Evolutionary conservation across 2,888 invertebrate species (phyloP), one percentile per base, ranked within the genome.

Genomic region (Bembecia ichneumoniformis): DNA sequence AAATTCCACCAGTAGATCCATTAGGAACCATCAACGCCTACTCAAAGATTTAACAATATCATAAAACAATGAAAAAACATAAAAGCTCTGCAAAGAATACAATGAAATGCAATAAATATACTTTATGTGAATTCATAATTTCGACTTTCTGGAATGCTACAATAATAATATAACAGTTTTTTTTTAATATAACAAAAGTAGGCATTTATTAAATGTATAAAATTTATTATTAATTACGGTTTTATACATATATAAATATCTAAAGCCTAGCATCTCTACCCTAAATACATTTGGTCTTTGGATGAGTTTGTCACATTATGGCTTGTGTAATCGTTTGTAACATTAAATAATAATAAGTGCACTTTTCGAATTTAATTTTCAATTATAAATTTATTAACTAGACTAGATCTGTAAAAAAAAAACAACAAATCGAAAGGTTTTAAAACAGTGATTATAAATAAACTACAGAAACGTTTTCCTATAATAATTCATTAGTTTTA

Each of bases 231-330:
- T 66, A 71, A 28, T 28, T 28, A 28, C 28, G 28, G 28, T 9
- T 28, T 28, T 28, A 28, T 2, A 28, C 74, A 74, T 76, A 59
- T 55, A 74, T 74, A 64, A 73, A 72, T 74, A 72, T 69, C 80
- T 82, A 84, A 67, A 74, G 65, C 68, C 81, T 86, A 86, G 78
- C 77, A 66, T 78, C 59, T 70, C 71, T 83, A 82, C 68, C 71
- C 80, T 84, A 83, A 76, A 76, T 75, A 82, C 78, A 82, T 82
- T 84, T 86, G 86, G 86, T 87, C 86, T 87, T 86, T 84, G 83
- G 84, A 81, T 84, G 84, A 83, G 82, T 83, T 74, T 82, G 79
- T 83, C 74, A 82, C 77, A 68, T 75, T 82, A 84, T 84, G 84
- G 84, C 82, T 72, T 80, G 72, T 76, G 74, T 80, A 74, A 77